phyloP scores from a whole-genome alignment of 1,140 invertebrate species.

The Bathynomus jamesi region DNA sequence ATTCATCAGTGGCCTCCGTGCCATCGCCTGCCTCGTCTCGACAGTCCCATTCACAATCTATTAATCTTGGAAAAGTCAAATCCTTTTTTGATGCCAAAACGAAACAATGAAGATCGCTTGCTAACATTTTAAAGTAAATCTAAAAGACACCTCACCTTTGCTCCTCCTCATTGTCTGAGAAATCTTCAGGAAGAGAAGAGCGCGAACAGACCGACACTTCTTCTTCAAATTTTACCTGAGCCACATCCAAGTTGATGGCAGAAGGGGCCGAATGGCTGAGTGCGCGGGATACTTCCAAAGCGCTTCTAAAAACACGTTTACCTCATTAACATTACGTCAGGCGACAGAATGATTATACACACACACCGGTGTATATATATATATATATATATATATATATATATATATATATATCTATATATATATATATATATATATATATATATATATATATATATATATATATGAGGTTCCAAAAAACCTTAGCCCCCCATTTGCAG shows the following conservation, averaged over 20 bases:
- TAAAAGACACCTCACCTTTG: background rate
- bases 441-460: conserved; percentile 2
- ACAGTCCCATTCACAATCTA: conserved; percentile 39
- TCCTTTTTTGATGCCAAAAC: background rate
- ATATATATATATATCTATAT: background rate
- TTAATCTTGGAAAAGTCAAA: conserved; percentile 9
- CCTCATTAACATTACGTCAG: background rate
- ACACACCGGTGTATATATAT: background rate
- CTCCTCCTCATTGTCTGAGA: background rate
- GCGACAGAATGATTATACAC: too few species aligned
- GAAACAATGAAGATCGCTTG: background rate
- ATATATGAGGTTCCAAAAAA: background rate
- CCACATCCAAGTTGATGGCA: conserved; percentile 70
- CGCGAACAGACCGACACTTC: conserved; percentile 34
- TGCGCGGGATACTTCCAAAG: conserved; percentile 57
- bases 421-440: background rate
- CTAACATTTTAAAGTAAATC: background rate
- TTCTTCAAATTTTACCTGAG: conserved; percentile 56
- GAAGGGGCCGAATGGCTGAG: conserved; percentile 75
- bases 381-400: background rate
- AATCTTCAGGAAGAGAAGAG: background rate
- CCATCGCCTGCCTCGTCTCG: conserved; percentile 34
- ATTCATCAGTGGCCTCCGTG: conserved; percentile 16
- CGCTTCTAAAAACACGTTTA: conserved; percentile 20
- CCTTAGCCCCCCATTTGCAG: too few species aligned